Base-by-base conservation (phyloP, 1,140 invertebrate species). In the Sitobion miscanthi region DNA sequence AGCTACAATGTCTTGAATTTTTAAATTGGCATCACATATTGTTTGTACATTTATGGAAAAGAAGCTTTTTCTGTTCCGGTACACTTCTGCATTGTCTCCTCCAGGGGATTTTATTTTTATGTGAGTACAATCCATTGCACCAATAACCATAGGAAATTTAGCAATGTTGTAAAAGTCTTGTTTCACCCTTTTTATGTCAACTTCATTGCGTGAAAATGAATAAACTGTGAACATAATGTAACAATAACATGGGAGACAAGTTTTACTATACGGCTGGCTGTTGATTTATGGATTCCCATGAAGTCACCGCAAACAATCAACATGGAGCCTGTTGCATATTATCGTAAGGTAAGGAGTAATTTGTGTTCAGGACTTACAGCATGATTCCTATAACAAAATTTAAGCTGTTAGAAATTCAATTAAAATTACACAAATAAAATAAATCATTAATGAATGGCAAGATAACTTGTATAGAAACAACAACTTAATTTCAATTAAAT, bases 41-140 rank as follows among this genome's bases (percentile, higher is more conserved):
- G 94, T 94, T 95, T 96, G 95, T 0, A 95, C 95, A 94, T 96
- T 95, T 14, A 95, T 93, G 17, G 95, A 95, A 94, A 95, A 95
- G 83, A 94, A 95, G 0, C 94, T 94, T 94, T 96, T 95, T 52
- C 95, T 89, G 93, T 96, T 96, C 57, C 95, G 94, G 93, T 94
- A 96, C 45, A 94, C 94, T 94, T 96, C 95, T 21, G 94, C 94
- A 94, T 94, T 52, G 45, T 94, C 83, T 52, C 94, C 94, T 49
- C 94, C 94, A 21, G 35, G 82, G 4, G 35, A 83, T 21, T 94
- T 94, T 42, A 95, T 95, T 88, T 93, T 94, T 77, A 95, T 94
- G 86, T 95, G 95, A 38, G 95, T 95, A 38, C 95, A 95, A 94
- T 95, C 95, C 47, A 96, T 94, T 45, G 94, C 95, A 49, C 95